Percentiles rank a stretch among this genome's conserved stretches.
These are phyloP conservation scores for Lepilemur septentrionalis DNA, from an alignment of 2,797 vertebrate genomes.

Conservation along the genomic window DNA sequence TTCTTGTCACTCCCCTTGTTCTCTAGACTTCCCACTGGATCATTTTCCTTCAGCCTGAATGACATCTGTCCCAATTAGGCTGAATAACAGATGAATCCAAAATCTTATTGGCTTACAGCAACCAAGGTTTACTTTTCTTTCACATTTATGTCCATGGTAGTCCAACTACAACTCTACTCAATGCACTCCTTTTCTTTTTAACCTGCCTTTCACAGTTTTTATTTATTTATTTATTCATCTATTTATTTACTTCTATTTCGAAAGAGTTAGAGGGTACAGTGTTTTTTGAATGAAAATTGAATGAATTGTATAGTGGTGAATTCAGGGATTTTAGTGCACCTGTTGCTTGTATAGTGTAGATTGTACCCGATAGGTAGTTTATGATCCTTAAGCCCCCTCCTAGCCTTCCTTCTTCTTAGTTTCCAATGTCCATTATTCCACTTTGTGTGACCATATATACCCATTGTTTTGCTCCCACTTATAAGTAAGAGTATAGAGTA, in stretches of 20 bases:
- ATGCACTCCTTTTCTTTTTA: neutral
- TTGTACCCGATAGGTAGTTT: neutral
- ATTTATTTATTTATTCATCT: neutral
- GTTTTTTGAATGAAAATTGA: neutral
- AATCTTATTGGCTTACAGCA: neutral
- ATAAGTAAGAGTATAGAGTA: neutral
- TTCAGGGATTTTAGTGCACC: neutral
- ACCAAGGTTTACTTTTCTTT: neutral
- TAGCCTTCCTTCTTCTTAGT: neutral
- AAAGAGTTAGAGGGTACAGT: neutral
- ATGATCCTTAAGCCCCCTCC: neutral
- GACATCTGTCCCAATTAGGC: neutral
- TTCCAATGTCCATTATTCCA: neutral
- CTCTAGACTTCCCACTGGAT: constrained; percentile 11
- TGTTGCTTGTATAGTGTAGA: neutral
- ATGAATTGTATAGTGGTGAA: neutral
- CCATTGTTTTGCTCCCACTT: neutral
- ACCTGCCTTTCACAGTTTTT: neutral
- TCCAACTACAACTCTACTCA: neutral
- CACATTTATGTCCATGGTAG: neutral
- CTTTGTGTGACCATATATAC: neutral
- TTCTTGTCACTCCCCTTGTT: neutral
- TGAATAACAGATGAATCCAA: neutral
- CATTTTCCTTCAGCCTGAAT: constrained; percentile 27
- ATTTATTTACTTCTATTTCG: neutral